Percentiles rank a stretch among this genome's conserved stretches.
These are phyloP conservation scores for Acanthosepion pharaonis DNA, from an alignment of 2,888 invertebrate species.

Conservation along the genomic window DNA sequence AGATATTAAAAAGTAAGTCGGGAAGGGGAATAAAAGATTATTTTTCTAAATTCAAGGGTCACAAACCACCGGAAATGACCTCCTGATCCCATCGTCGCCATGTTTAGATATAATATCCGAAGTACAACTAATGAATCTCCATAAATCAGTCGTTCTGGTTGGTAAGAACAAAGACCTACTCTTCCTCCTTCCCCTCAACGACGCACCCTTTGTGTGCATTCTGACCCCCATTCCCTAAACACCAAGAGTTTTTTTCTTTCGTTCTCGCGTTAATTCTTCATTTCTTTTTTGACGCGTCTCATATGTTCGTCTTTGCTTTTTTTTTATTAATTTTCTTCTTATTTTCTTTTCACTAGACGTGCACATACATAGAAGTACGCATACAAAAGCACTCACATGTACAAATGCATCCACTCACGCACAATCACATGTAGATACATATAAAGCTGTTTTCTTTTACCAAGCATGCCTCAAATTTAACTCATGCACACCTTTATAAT, in stretches of 20 bases:
- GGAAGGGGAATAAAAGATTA: not conserved
- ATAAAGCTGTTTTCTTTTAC: not conserved
- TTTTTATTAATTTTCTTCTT: not conserved
- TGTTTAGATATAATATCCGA: constrained; percentile 22
- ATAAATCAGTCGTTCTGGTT: not conserved
- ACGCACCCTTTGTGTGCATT: not conserved
- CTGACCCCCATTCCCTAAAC: no score
- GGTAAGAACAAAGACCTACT: not conserved
- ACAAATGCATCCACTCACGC: not conserved
- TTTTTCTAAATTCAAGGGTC: not conserved
- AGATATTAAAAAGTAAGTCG: not conserved
- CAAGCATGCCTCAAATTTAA: not conserved
- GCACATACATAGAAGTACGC: not conserved
- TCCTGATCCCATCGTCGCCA: not conserved
- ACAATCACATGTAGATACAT: not conserved
- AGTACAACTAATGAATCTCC: constrained; percentile 8
- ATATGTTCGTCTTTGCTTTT: not conserved
- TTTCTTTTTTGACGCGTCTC: not conserved
- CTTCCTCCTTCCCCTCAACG: not conserved
- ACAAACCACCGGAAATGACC: not conserved
- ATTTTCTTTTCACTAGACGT: not conserved
- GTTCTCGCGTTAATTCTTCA: not conserved
- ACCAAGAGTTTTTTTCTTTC: not conserved
- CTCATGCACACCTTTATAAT: not conserved
- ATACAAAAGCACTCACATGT: not conserved